phyloP scores from a whole-genome alignment of 2,888 invertebrate species.

The Xestia ashworthii region DNA sequence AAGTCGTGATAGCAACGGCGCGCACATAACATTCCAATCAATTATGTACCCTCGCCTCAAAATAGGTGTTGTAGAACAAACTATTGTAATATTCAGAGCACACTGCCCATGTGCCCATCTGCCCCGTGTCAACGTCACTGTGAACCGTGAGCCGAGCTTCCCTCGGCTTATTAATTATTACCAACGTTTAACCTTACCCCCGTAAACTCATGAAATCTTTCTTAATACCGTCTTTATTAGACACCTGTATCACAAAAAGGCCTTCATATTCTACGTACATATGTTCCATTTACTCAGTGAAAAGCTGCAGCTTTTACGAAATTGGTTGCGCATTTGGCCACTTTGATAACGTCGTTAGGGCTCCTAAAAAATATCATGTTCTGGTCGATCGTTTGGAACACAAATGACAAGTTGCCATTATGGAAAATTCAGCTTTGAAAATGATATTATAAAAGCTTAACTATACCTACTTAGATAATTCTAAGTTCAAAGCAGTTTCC shows the following conservation, averaged over 20 bases:
- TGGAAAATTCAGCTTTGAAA: conserved; percentile 2
- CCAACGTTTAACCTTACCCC: conserved; percentile 51
- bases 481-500: conserved; percentile 16
- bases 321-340: background rate
- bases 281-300: background rate
- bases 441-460: conserved; percentile 1
- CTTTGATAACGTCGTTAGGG: background rate
- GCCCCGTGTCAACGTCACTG: conserved; percentile 62
- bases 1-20: conserved; percentile 47
- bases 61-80: conserved; percentile 63
- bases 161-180: conserved; percentile 66
- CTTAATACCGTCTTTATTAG: conserved; percentile 48
- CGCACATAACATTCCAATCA: conserved; percentile 63
- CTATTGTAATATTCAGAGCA: conserved; percentile 70
- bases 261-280: background rate
- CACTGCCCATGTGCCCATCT: conserved; percentile 51
- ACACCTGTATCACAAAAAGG: conserved; percentile 22
- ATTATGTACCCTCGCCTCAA: conserved; percentile 71
- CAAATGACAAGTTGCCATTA: background rate
- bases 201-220: conserved; percentile 66
- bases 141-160: conserved; percentile 43
- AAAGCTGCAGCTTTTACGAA: background rate
- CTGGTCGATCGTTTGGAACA: background rate
- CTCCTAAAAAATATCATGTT: conserved; percentile 15
- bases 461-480: conserved; percentile 7